Conservation (phyloP, 37 sponge, comb jelly and placozoan species). For the Ephydatia muelleri region DNA sequence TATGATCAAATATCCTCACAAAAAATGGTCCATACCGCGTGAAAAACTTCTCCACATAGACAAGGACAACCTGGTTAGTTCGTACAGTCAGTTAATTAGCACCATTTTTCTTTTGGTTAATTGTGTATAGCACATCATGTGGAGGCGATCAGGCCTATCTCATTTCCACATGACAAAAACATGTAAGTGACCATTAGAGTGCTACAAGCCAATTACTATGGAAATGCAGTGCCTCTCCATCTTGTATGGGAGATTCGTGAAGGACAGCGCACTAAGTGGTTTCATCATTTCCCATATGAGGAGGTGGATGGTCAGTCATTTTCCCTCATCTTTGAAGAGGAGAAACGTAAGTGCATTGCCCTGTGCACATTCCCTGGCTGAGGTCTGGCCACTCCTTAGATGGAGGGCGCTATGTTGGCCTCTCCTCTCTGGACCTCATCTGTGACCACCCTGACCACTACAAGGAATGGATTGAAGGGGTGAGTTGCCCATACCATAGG, state of each 20-base stretch:
- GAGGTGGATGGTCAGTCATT: constrained; percentile 65
- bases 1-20: constrained; percentile 71
- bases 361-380: background rate
- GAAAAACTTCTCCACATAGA: constrained; percentile 59
- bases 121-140: background rate
- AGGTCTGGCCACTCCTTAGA: too few relatives aligned
- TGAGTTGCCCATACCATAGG: too few relatives aligned
- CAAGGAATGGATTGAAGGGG: constrained; percentile 68
- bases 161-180: background rate
- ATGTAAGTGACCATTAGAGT: background rate
- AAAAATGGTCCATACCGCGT: constrained; percentile 26
- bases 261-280: constrained; percentile 66
- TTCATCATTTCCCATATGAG: constrained; percentile 74
- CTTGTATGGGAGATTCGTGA: constrained; percentile 58
- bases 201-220: background rate
- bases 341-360: constrained; percentile 13
- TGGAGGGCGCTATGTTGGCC: constrained; percentile 42
- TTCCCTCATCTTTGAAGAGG: constrained; percentile 71
- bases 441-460: constrained; percentile 56
- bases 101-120: background rate
- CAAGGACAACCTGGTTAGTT: constrained; percentile 56
- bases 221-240: constrained; percentile 38
- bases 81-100: background rate
- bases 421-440: constrained; percentile 72
- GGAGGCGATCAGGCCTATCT: background rate